Conservation (phyloP, 1,140 invertebrate genomes). For the Matsumurasca onukii region DNA sequence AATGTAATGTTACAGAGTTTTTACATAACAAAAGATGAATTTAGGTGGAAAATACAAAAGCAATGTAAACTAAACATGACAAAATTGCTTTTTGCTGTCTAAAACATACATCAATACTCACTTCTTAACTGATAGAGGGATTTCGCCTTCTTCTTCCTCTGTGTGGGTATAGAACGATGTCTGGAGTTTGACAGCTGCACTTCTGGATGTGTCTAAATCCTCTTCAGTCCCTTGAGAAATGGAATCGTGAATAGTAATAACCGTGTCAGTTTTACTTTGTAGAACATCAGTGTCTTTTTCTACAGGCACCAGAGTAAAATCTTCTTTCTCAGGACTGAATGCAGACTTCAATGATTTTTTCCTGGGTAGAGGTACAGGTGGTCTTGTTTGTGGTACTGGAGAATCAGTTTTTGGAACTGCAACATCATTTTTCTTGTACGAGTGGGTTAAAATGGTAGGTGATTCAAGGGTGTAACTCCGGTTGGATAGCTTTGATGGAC, state of each 20-base stretch:
- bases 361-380: conserved; percentile 13
- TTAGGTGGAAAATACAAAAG: too few relatives aligned
- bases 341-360: conserved; percentile 8
- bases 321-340: neutral
- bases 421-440: neutral
- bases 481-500: neutral
- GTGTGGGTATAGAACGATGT: neutral
- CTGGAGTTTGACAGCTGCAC: neutral
- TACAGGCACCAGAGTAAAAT: neutral
- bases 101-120: too few relatives aligned
- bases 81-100: too few relatives aligned
- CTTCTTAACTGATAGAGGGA: conserved; percentile 9
- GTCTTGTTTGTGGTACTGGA: neutral
- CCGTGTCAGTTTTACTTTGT: neutral
- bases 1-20: too few relatives aligned
- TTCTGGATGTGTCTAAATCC: neutral
- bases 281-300: neutral
- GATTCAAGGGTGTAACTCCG: conserved; percentile 2
- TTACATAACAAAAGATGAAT: too few relatives aligned
- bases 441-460: neutral
- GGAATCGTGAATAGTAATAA: neutral
- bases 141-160: neutral
- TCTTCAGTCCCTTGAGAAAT: neutral
- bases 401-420: neutral
- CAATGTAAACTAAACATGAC: too few relatives aligned